Base-by-base conservation (phyloP, 2,113 vertebrate species). In the Callorhinus ursinus region DNA sequence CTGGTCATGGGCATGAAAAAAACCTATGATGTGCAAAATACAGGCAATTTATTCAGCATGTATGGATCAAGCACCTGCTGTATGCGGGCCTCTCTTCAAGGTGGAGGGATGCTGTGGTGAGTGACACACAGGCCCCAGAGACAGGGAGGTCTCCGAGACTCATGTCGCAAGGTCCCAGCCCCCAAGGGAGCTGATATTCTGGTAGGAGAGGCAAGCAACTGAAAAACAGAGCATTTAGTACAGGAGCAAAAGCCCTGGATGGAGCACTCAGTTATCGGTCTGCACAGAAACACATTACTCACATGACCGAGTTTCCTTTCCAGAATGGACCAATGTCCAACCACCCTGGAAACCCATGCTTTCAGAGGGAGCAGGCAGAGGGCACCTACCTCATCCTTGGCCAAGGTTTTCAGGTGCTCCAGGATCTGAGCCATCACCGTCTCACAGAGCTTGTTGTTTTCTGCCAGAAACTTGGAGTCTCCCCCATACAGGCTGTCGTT, bases 401-500 rank as follows among this genome's bases (percentile, higher is more conserved):
- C 99, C 80, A 99, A 99, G 10, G 89, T 97, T 98, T 99, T 99
- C 97, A 99, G 99, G 22, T 99, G 99, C 97, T 99, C 99, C 98
- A 99, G 98, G 97, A 99, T 99, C 98, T 99, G 99, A 55, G 99
- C 99, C 7, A 99, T 99, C 97, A 99, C 98, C 0, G 99, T 99
- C 98, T 99, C 99, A 18, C 99, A 99, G 88, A 99, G 98, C 94
- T 99, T 99, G 98, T 99, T 99, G 97, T 99, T 99, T 98, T 99
- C 99, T 1, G 99, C 98, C 63, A 99, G 97, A 92, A 99, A 99
- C 98, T 99, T 99, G 90, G 99, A 98, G 98, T 99, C 99, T 93
- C 99, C 99, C 7, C 99, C 99, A 1, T 99, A 99, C 14, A 99
- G 99, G 15, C 99, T 98, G 97, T 99, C 99, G 4, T 99, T 99